phyloP scores from a whole-genome alignment of 2,888 invertebrate species.

The Iselma pallidipennis region DNA sequence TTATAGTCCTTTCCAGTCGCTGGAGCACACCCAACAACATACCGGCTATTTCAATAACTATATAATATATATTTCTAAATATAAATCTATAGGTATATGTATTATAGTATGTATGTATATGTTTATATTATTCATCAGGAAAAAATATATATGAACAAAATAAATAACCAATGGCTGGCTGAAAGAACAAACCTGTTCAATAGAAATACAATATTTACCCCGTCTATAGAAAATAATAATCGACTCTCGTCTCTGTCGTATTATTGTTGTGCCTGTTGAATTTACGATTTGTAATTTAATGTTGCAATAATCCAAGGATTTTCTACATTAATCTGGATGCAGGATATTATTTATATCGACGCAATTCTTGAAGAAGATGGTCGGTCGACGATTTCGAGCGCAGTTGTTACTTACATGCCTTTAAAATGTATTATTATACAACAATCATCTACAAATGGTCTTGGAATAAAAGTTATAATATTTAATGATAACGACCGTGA shows the following conservation, averaged over 20 bases:
- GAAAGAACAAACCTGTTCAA: constrained; percentile 44
- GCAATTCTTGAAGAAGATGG: background rate
- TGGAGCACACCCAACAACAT: background rate
- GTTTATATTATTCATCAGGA: constrained; percentile 43
- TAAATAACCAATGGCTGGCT: constrained; percentile 40
- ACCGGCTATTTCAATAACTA: background rate
- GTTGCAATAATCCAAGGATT: constrained; percentile 5
- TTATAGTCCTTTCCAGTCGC: constrained; percentile 29
- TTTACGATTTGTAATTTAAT: constrained; percentile 44
- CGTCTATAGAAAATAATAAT: constrained; percentile 32
- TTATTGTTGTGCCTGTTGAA: constrained; percentile 40
- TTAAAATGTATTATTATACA: constrained; percentile 54
- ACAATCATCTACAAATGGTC: constrained; percentile 54
- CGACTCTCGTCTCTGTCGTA: constrained; percentile 18
- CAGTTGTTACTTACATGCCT: constrained; percentile 47
- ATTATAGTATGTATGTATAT: constrained; percentile 44
- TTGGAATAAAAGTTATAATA: constrained; percentile 57
- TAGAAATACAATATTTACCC: constrained; percentile 34
- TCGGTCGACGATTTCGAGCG: constrained; percentile 2
- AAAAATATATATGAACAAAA: constrained; percentile 27
- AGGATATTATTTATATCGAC: background rate
- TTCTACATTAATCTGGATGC: background rate
- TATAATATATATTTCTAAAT: constrained; percentile 36
- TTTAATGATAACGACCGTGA: constrained; percentile 58
- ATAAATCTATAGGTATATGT: too few relatives aligned